These are phyloP conservation scores for Grallaria varia DNA, from an alignment of 2,113 vertebrate species.

Conservation along the genomic window DNA sequence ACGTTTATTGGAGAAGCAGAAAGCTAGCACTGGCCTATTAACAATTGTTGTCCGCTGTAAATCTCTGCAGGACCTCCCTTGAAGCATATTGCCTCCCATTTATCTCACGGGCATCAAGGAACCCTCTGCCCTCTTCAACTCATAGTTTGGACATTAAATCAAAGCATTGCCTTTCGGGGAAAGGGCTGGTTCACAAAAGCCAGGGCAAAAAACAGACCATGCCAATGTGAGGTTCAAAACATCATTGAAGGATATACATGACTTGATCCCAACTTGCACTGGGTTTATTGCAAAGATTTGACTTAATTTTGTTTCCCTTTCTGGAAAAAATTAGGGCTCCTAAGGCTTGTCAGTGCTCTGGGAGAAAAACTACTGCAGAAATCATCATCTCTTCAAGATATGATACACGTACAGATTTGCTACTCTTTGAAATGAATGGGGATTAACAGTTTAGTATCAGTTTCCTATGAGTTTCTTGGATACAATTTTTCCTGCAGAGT, in stretches of 20 bases:
- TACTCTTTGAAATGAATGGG: not conserved
- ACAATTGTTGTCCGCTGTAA: slow-evolving; percentile 7
- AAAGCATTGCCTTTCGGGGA: not conserved
- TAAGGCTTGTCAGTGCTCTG: not conserved
- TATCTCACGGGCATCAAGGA: not conserved
- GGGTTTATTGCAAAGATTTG: not conserved
- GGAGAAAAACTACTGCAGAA: not conserved
- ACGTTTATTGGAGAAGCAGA: slow-evolving; percentile 50
- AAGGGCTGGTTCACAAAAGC: not conserved
- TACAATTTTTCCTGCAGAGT: slow-evolving; percentile 8
- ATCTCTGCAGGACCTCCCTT: slow-evolving; percentile 40
- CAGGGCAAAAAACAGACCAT: not conserved
- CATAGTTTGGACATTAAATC: not conserved
- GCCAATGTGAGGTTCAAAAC: not conserved
- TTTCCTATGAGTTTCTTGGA: not conserved
- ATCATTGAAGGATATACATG: not conserved
- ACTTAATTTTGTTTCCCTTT: not conserved
- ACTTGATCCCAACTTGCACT: not conserved
- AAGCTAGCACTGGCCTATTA: slow-evolving; percentile 46
- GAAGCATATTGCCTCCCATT: slow-evolving; percentile 15
- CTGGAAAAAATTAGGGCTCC: not conserved
- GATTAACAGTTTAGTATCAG: not conserved
- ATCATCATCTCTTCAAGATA: not conserved
- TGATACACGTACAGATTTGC: not conserved
- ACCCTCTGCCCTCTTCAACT: not conserved